Base-by-base conservation (phyloP, 2,888 invertebrate species). In the Resseliella maxima region DNA sequence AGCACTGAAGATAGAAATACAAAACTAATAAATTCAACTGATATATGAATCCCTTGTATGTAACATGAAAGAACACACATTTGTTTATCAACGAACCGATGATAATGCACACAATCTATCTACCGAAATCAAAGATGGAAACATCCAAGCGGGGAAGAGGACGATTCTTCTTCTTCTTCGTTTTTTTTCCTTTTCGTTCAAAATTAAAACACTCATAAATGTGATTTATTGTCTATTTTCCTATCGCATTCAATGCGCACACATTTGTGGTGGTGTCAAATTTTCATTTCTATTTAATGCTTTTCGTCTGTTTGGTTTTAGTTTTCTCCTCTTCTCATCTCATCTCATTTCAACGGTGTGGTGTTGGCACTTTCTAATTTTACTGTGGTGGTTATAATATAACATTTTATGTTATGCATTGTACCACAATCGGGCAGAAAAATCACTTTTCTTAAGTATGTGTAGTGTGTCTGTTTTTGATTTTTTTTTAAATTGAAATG, bases 1-100 rank as follows among this genome's bases (percentile, higher is more conserved):
- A 24, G 5, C 59, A 59, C 15, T 21, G 8, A 2, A 6, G n/a
- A 21, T n/a, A n/a, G 12, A 41, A 41, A 50, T 18, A 18, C 8
- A 50, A 50, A 6, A 50, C 46, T 50, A 50, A 50, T 50, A 50
- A 50, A 50, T 15, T 50, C 46, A 18, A 6, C 46, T 50, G 46
- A 50, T 50, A 50, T 50, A 18, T 50, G 46, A 15, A 50, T 18
- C 8, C 46, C 41, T 8, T 8, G 41, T 12, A 50, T 50, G 46
- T 15, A 18, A 50, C 46, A 50, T 50, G 2, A 24, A 24, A 59
- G 10, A 1, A 24, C n/a, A n/a, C n/a, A n/a, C 59, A 59, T 59
- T 59, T 15, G 59, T 59, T 59, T 59, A 59, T 59, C 59, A 59
- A 59, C 59, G 59, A 24, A 59, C 59, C n/a, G 59, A 24, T 59